Evolutionary conservation across 2,888 invertebrate genomes (phyloP).

Genomic region (Sphaerophoria rueppellii): DNA sequence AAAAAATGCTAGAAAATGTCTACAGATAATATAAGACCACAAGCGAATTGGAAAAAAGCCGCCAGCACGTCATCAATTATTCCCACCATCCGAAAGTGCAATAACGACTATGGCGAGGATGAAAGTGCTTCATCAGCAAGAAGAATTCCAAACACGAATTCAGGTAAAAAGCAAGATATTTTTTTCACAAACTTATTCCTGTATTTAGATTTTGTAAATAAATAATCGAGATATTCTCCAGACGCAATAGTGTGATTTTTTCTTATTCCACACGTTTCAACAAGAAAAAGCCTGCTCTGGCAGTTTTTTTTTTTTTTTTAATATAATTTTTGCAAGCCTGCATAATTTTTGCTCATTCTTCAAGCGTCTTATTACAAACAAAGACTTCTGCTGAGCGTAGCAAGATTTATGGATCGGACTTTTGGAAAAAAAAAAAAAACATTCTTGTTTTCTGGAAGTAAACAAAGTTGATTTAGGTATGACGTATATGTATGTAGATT

Average conservation of each 20-base stretch:
- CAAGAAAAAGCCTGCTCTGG: background rate
- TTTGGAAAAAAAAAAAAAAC: no score
- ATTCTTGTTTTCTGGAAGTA: background rate
- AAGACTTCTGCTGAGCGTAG: background rate
- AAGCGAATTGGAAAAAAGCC: constrained; percentile 49
- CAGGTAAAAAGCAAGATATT: constrained; percentile 52
- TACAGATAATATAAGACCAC: constrained; percentile 39
- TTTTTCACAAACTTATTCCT: background rate
- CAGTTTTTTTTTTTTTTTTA: constrained; percentile 14
- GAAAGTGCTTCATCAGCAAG: constrained; percentile 61
- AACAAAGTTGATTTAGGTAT: background rate
- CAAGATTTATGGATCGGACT: background rate
- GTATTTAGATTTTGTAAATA: background rate
- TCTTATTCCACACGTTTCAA: background rate
- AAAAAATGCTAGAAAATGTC: constrained; percentile 55
- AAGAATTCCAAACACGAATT: constrained; percentile 42
- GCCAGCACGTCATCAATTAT: constrained; percentile 29
- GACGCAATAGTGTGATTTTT: background rate
- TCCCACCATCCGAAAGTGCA: constrained; percentile 25
- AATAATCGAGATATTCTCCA: background rate
- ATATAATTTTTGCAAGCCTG: constrained; percentile 35
- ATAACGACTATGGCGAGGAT: constrained; percentile 24
- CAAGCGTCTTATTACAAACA: background rate
- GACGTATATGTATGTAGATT: no score
- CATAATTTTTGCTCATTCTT: constrained; percentile 36